Evolutionary conservation across 2,888 invertebrate species (phyloP).

Genomic region (Mamestra brassicae): DNA sequence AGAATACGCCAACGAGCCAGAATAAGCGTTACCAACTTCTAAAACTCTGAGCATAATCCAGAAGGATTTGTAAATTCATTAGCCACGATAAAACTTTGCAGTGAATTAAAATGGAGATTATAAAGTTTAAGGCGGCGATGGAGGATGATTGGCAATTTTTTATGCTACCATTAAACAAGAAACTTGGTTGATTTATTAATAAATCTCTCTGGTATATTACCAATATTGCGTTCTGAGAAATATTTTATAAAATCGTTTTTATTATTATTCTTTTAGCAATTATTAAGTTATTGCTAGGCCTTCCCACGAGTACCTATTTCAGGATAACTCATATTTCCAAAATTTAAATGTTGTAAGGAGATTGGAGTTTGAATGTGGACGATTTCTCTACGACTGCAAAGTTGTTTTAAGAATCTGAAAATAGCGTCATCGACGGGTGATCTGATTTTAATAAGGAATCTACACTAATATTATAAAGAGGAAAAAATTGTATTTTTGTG

Average conservation of each 20-base stretch:
- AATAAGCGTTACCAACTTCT: conserved; percentile 61
- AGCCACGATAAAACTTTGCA: conserved; percentile 78
- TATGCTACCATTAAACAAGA: conserved; percentile 65
- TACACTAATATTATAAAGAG: too few relatives aligned
- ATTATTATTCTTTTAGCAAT: background rate
- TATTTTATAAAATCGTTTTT: background rate
- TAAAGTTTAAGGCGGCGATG: conserved; percentile 73
- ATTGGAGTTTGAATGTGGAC: too few relatives aligned
- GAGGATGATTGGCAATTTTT: conserved; percentile 71
- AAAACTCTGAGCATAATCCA: conserved; percentile 73
- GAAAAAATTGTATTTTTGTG: too few relatives aligned
- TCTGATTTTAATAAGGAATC: too few relatives aligned
- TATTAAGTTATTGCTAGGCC: too few relatives aligned
- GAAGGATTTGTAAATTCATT: conserved; percentile 83
- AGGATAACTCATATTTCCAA: too few relatives aligned
- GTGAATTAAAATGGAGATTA: conserved; percentile 82
- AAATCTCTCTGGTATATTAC: conserved; percentile 50
- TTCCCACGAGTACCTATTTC: too few relatives aligned
- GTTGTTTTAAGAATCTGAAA: too few relatives aligned
- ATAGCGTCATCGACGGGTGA: too few relatives aligned
- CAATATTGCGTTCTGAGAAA: conserved; percentile 26
- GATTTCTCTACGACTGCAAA: too few relatives aligned
- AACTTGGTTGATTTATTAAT: conserved; percentile 62
- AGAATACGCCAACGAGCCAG: conserved; percentile 30
- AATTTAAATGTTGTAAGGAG: too few relatives aligned